A percentile compares a stretch with the other conserved stretches of the same genome.
Conservation (phyloP, 2,888 invertebrate genomes). For the Ommatoiulus sabulosus region DNA sequence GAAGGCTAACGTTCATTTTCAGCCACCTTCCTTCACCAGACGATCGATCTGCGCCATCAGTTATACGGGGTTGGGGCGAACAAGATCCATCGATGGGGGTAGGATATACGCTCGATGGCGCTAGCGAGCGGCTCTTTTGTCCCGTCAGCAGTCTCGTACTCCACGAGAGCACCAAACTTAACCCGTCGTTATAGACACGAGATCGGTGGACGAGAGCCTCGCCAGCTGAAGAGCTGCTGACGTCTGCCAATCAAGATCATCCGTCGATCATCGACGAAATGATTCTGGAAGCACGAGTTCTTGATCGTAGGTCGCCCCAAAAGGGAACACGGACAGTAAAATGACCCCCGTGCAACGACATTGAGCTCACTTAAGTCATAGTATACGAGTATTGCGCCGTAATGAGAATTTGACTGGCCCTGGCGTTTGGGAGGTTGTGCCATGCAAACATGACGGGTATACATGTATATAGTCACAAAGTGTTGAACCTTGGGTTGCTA, state of each 20-base stretch:
- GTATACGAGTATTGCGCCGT: too few species aligned
- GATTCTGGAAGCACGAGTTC: too few species aligned
- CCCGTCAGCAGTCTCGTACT: slow-evolving; percentile 12
- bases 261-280: too few species aligned
- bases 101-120: not conserved
- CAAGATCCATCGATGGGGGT: not conserved
- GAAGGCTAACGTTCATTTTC: slow-evolving; percentile 53
- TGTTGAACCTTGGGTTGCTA: too few species aligned
- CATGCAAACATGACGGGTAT: too few species aligned
- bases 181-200: not conserved
- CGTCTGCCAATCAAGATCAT: not conserved
- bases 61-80: not conserved
- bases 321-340: too few species aligned
- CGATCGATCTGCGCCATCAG: slow-evolving; percentile 36
- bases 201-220: not conserved
- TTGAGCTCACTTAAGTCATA: too few species aligned
- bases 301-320: too few species aligned
- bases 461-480: too few species aligned
- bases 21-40: slow-evolving; percentile 39
- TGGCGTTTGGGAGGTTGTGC: too few species aligned
- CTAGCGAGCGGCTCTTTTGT: slow-evolving; percentile 14
- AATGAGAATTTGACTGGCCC: too few species aligned
- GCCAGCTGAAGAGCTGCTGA: not conserved
- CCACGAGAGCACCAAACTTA: not conserved
- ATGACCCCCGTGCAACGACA: too few species aligned